These are phyloP conservation scores for Drosophila ogumai DNA, from an alignment of 1,140 invertebrate genomes.

Conservation along the genomic window DNA sequence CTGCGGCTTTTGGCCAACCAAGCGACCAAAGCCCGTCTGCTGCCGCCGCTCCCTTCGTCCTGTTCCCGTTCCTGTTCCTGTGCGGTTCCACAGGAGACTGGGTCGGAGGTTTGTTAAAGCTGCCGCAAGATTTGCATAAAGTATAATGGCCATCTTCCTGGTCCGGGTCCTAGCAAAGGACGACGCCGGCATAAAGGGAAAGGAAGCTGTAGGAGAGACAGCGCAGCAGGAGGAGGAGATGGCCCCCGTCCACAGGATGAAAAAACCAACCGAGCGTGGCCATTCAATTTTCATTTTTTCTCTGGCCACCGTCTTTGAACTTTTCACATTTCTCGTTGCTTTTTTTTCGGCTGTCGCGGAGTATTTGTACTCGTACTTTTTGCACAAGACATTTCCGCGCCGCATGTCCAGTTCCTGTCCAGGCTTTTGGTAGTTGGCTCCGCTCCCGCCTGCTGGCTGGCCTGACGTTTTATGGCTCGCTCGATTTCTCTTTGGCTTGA, in stretches of 20 bases:
- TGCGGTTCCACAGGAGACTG: constrained; percentile 24
- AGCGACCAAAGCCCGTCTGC: constrained; percentile 27
- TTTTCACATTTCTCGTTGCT: constrained; percentile 72
- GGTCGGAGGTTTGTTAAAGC: constrained; percentile 70
- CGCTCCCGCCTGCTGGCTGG: constrained; percentile 26
- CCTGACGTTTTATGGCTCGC: constrained; percentile 49
- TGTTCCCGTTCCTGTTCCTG: constrained; percentile 35
- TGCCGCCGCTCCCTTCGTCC: background rate
- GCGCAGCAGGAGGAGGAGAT: background rate
- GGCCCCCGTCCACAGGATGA: constrained; percentile 17
- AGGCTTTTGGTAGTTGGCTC: constrained; percentile 27
- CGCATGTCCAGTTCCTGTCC: constrained; percentile 77
- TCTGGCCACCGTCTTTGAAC: constrained; percentile 69
- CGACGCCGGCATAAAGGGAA: background rate
- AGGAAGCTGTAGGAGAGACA: background rate
- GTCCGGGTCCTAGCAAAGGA: constrained; percentile 23
- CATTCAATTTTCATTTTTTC: constrained; percentile 82
- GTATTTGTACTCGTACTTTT: constrained; percentile 78
- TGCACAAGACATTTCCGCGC: constrained; percentile 77
- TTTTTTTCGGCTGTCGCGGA: constrained; percentile 67
- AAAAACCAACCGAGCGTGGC: constrained; percentile 58
- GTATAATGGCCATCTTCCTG: constrained; percentile 81
- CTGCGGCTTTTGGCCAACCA: constrained; percentile 39
- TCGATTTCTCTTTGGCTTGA: constrained; percentile 60
- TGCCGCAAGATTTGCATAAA: constrained; percentile 82